Evolutionary conservation across 1,140 invertebrate genomes (phyloP), one percentile per base, ranked within the genome.

Genomic region (Drosophila gunungcola): DNA sequence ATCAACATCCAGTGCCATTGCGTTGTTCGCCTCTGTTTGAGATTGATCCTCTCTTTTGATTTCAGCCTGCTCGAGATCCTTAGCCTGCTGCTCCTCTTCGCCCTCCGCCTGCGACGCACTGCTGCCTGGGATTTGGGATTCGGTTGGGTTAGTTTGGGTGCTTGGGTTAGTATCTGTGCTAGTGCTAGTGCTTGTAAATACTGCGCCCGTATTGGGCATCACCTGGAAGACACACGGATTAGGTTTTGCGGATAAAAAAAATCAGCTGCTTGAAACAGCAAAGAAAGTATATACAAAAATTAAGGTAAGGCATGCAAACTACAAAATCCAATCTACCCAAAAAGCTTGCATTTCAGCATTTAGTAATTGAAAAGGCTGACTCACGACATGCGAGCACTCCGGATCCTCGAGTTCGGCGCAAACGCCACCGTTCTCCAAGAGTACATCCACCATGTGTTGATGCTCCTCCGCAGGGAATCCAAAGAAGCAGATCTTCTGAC

Each of bases 361-460:
- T 38, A 62, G 38, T 51, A 36, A 43, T 13, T 34, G 4, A 13
- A n/a, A 57, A 43, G n/a, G n/a, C 51, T 54, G 54, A 91, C 91
- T 96, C 94, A 99, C 97, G 80, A 99, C 95, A 93, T 99, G 98
- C 6, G 97, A 97, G 89, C 96, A 97, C 77, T 95, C 94, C 36
- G 96, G 94, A 94, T 98, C 97, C 69, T 96, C 95, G 45, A 96
- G 92, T 61, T 95, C 93, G 46, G 95, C 95, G 48, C 95, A 93
- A 74, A 94, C 94, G 51, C 97, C 98, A 63, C 97, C 97, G 93
- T 98, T 98, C 84, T 96, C 95, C 68, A 95, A 93, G 38, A 98
- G 94, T 42, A 98, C 94, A 91, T 98, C 97, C 45, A 95, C 95
- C 98, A 99, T 98, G 90, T 98, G 97, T 82, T 95, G 95, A 86